Conservation (phyloP, 2,888 invertebrate genomes). For the Linyphia triangularis region DNA sequence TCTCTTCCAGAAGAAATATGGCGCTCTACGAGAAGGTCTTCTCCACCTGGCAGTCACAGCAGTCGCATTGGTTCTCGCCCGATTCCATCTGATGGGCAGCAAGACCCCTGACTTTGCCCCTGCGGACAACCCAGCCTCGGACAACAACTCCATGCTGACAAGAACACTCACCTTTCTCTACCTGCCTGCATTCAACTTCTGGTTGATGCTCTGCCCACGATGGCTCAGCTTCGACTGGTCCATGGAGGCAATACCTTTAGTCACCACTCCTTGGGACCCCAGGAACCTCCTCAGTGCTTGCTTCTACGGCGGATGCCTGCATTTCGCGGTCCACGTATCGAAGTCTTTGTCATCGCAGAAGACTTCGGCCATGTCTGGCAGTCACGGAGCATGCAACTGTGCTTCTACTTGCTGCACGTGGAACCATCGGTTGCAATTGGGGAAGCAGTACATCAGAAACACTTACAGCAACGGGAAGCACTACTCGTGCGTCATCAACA, state of each 20-base stretch:
- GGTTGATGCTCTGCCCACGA: constrained; percentile 91
- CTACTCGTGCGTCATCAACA: constrained; percentile 20
- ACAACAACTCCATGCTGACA: constrained; percentile 88
- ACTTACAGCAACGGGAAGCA: neutral
- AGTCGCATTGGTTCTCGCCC: constrained; percentile 86
- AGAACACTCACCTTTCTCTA: constrained; percentile 93
- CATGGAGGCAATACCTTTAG: constrained; percentile 95
- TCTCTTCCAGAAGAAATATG: constrained; percentile 77
- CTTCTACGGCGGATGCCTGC: constrained; percentile 84
- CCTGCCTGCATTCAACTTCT: constrained; percentile 93
- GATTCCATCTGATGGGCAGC: constrained; percentile 87
- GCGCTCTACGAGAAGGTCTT: constrained; percentile 79
- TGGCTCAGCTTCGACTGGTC: constrained; percentile 98
- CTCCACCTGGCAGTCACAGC: constrained; percentile 84
- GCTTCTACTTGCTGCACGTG: constrained; percentile 32
- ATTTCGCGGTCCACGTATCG: constrained; percentile 76
- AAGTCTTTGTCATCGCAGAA: constrained; percentile 31
- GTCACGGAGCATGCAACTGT: constrained; percentile 34
- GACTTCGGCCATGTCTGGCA: constrained; percentile 39
- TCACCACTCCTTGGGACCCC: constrained; percentile 86
- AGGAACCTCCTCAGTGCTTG: constrained; percentile 86
- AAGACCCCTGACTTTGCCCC: constrained; percentile 91
- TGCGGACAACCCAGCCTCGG: constrained; percentile 96
- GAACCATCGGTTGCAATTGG: constrained; percentile 35
- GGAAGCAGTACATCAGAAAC: constrained; percentile 36